A percentile compares a stretch with the other conserved stretches of the same genome.
Evolutionary conservation across 2,797 vertebrate genomes (phyloP).

Genomic region (Sphaeramia orbicularis): DNA sequence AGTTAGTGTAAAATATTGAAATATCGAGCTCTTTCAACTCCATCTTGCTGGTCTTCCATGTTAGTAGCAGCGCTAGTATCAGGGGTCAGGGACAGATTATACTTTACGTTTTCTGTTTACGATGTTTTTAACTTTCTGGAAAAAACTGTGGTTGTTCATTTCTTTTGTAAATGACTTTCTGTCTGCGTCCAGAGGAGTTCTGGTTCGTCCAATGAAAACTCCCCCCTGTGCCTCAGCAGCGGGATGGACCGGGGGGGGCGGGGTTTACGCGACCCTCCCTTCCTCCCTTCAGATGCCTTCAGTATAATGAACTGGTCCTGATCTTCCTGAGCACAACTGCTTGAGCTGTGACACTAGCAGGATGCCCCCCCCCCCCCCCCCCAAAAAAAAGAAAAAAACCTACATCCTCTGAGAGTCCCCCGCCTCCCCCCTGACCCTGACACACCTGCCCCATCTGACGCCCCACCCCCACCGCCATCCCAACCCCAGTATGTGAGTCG

Average conservation of each 20-base stretch:
- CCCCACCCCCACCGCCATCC: conserved; percentile 21
- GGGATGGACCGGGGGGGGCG: conserved; percentile 44
- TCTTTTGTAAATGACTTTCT: conserved; percentile 16
- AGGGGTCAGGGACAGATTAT: conserved; percentile 8
- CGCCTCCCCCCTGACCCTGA: conserved; percentile 2
- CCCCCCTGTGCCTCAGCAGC: conserved; percentile 62
- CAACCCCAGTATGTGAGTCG: conserved; percentile 66
- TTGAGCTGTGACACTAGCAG: conserved; percentile 77
- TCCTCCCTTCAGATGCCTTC: conserved; percentile 64
- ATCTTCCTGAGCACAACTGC: conserved; percentile 80
- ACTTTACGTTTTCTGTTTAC: conserved; percentile 21
- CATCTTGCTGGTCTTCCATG: conserved; percentile 49
- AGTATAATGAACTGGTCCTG: conserved; percentile 62
- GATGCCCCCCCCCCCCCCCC: conserved; percentile 42
- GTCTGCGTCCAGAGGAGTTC: conserved; percentile 46
- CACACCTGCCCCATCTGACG: conserved; percentile 23
- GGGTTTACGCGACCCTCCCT: conserved; percentile 36
- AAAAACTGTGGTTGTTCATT: conserved; percentile 30
- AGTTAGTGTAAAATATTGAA: conserved; percentile 31
- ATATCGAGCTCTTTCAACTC: conserved; percentile 39
- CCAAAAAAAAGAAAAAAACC: too few species aligned
- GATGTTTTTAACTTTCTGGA: conserved; percentile 18
- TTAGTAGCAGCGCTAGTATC: conserved; percentile 43
- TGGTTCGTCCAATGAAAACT: conserved; percentile 45
- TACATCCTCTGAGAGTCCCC: too few species aligned